Conservation (phyloP, 1,140 invertebrate species). For the Dendroctonus valens region DNA sequence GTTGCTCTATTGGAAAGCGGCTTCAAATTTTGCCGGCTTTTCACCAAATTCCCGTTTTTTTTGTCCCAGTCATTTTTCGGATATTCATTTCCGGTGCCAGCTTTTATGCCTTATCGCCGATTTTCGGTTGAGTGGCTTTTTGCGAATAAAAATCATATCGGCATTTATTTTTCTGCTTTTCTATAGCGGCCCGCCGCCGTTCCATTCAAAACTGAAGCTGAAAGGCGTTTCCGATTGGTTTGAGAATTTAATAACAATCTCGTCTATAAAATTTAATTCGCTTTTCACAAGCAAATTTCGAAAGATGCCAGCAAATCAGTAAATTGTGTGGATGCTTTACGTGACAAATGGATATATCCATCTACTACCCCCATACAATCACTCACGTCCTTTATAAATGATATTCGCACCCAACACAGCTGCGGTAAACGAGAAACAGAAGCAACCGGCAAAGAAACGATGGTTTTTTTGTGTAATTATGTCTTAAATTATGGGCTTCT, state of each 20-base stretch:
- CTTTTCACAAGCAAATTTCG: too few species aligned
- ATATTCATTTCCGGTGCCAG: constrained; percentile 16
- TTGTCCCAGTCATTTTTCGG: constrained; percentile 11
- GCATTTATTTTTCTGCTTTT: constrained; percentile 10
- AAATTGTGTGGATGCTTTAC: too few species aligned
- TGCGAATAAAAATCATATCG: constrained; percentile 18
- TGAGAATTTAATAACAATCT: constrained; percentile 10
- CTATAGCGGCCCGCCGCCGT: not conserved
- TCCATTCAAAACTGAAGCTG: not conserved
- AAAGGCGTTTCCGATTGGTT: constrained; percentile 10
- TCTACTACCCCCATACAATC: not conserved
- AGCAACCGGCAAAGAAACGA: not conserved
- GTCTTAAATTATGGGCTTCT: constrained; percentile 6
- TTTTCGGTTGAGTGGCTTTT: constrained; percentile 19
- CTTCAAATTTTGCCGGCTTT: too few species aligned
- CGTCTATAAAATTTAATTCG: too few species aligned
- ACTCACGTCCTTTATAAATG: constrained; percentile 3
- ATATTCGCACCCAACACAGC: not conserved
- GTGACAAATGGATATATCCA: constrained; percentile 8
- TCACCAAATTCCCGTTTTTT: not conserved
- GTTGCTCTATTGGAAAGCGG: too few species aligned
- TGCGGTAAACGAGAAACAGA: constrained; percentile 6
- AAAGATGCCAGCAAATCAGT: too few species aligned
- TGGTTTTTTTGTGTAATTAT: constrained; percentile 7
- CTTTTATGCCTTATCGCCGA: constrained; percentile 18